Conservation (phyloP, 2,113 vertebrate species). For the Dasyornis broadbenti region DNA sequence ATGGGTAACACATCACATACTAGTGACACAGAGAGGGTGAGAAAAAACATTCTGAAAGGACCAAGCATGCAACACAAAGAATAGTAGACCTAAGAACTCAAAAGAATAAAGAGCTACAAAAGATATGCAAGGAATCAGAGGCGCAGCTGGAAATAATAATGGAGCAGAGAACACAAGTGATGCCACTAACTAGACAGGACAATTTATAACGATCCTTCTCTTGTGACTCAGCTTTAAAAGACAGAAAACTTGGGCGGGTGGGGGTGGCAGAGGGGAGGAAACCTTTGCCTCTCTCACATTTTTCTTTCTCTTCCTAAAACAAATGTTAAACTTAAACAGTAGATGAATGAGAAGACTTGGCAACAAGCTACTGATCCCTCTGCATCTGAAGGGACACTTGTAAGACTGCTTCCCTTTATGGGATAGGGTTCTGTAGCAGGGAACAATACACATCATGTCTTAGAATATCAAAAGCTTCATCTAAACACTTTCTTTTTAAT, state of each 20-base stretch:
- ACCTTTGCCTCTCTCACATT: neutral
- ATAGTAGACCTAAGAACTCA: neutral
- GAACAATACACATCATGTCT: neutral
- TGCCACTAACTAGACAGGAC: neutral
- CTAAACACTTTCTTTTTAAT: neutral
- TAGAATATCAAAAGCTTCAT: neutral
- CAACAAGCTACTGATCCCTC: neutral
- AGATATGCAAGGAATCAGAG: neutral
- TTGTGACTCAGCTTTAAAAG: neutral
- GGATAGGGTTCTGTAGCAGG: neutral
- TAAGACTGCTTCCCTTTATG: neutral
- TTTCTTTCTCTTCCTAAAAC: neutral
- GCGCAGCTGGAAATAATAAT: conserved; percentile 3
- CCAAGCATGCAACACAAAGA: neutral
- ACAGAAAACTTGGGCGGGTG: neutral
- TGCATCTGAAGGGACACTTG: neutral
- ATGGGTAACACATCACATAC: conserved; percentile 34
- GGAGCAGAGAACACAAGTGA: neutral
- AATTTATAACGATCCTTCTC: neutral
- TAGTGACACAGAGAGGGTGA: conserved; percentile 5
- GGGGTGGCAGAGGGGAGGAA: neutral
- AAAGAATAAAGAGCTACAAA: neutral
- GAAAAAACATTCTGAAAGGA: conserved; percentile 45
- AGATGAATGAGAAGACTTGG: neutral
- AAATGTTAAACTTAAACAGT: neutral